Percentiles rank a stretch among this genome's conserved stretches.
phyloP scores from a whole-genome alignment of 2,113 vertebrate species.

The Lichenostomus cassidix region DNA sequence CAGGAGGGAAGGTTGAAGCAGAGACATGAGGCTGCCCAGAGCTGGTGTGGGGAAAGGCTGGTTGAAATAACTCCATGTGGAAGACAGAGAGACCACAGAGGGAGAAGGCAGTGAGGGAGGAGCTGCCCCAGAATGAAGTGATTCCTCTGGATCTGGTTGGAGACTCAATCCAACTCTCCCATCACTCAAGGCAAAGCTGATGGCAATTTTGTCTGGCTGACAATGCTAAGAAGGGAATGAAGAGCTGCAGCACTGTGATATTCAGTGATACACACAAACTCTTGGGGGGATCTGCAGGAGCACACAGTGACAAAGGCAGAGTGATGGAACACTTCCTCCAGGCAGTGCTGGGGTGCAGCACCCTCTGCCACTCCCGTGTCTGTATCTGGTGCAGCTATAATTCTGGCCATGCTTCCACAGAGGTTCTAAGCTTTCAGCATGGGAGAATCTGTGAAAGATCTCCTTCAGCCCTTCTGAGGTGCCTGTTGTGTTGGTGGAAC shows the following conservation, averaged over 20 bases:
- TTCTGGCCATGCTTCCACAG: neutral
- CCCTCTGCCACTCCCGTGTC: neutral
- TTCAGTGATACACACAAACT: neutral
- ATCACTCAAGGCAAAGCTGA: neutral
- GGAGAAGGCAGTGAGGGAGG: neutral
- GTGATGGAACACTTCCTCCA: neutral
- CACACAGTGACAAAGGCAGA: neutral
- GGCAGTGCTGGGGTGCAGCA: neutral
- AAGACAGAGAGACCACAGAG: neutral
- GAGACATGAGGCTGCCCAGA: neutral
- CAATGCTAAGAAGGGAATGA: neutral
- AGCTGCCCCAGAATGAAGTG: neutral
- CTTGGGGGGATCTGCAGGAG: neutral
- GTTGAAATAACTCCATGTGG: neutral
- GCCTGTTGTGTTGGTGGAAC: neutral
- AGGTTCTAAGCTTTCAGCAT: neutral
- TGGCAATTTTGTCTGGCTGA: neutral
- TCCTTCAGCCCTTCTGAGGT: neutral
- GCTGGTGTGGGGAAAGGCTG: neutral
- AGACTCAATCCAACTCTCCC: neutral
- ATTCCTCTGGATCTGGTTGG: neutral
- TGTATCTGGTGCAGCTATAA: neutral
- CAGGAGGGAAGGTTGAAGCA: neutral
- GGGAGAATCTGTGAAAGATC: neutral
- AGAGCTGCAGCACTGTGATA: neutral